Base-by-base conservation (phyloP, 1,140 invertebrate species). In the Caenorhabditis inopinata region DNA sequence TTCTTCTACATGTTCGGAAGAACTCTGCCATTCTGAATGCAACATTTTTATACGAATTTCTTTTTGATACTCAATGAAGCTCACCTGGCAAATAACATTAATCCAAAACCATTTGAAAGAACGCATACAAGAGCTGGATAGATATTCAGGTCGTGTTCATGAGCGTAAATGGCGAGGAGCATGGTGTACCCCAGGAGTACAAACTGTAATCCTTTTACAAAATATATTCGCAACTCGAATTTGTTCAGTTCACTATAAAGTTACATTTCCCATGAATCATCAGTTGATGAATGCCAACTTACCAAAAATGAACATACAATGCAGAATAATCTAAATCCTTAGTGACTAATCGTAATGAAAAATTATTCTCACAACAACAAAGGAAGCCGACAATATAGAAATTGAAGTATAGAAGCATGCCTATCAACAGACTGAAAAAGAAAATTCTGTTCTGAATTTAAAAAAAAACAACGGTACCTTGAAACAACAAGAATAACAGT, bases 161-260 rank as follows among this genome's bases (percentile, higher is more conserved):
- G 79, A 18, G 85, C 84, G 76, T 84, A 85, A 23, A 86, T 62
- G 7, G 85, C 46, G 23, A 85, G 47, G 5, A 81, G 47, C 68
- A 85, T 80, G 11, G 84, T 86, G 58, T 85, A 85, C 85, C 85
- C 86, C 12, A 85, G 46, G 27, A 85, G 45, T 27, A 85, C 42
- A 51, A 85, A 86, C 45, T 85, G 84, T 0, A 85, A 25, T 1
- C 78, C 58, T 53, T 85, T 85, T 0, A 78, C 82, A 21, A 53
- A 77, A 21, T 82, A 85, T n/a, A 85, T 86, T n/a, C 84, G 75
- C 25, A 58, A 76, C 68, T 85, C 51, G 51, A 79, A 83, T n/a
- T 85, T 74, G 46, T 82, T 76, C 29, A 85, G 23, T 29, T 77
- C 80, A 38, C 84, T 85, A 35, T 77, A 85, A 81, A 16, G 48